Evolutionary conservation across 2,888 invertebrate genomes (phyloP), one percentile per base, ranked within the genome.

Genomic region (Drosophila suboccidentalis): DNA sequence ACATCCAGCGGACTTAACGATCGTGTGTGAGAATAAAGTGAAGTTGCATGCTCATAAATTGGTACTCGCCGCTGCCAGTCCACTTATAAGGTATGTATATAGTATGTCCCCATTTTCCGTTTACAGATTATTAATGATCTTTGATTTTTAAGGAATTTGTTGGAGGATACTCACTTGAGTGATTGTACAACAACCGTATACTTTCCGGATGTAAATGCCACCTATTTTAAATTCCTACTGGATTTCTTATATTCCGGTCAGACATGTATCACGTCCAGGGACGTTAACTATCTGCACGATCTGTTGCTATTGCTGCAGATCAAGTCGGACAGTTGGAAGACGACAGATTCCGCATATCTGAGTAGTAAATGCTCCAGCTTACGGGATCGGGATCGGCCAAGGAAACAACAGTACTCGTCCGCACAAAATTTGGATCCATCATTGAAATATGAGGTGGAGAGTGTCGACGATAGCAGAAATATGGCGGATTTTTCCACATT

Each of bases 241-340:
- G 96, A 97, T 90, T 97, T 97, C 92, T 93, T 97, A 62, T 97
- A 97, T 92, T 96, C 97, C 85, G 97, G 97, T 67, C 97, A 97
- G 93, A 96, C 97, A 76, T 93, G 92, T 78, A 92, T 93, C 57
- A 92, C 92, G 19, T 92, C 93, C 15, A 82, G 92, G 85, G 97
- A 97, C 93, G 95, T 97, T 84, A 96, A 96, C 91, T 96, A 96
- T 90, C 94, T 97, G 93, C 96, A 96, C 93, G 97, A 97, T 92
- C 93, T 97, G 62, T 95, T 97, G 92, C 96, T 97, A 92, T 93
- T 97, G 83, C 93, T 97, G 87, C 97, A 97, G 94, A 97, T 97
- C 80, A 97, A 97, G 93, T 96, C 97, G 75, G 97, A 97, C 88
- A 95, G 96, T 89, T 96, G 96, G 95, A 94, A 94, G 91, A 94